These are phyloP conservation scores for Pteria penguin DNA, from an alignment of 2,888 invertebrate genomes.

Conservation along the genomic window DNA sequence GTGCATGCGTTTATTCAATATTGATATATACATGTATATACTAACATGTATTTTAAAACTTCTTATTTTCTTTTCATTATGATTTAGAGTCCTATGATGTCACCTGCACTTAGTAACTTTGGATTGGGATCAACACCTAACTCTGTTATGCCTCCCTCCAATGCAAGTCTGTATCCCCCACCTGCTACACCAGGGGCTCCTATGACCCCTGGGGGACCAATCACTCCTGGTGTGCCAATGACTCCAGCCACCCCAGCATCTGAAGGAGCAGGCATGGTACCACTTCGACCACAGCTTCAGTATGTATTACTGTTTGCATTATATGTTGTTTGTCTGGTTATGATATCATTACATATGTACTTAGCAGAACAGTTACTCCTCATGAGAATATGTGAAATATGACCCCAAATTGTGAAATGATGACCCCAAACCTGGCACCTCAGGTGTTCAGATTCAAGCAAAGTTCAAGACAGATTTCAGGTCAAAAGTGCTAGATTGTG, in stretches of 20 bases:
- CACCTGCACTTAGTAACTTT: constrained; percentile 68
- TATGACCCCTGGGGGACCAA: constrained; percentile 83
- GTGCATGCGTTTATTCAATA: too few relatives aligned
- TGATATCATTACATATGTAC: too few relatives aligned
- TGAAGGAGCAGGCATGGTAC: constrained; percentile 92
- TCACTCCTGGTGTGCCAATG: constrained; percentile 78
- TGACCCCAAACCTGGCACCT: too few relatives aligned
- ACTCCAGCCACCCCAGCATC: constrained; percentile 83
- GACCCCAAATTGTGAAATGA: too few relatives aligned
- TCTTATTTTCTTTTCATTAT: too few relatives aligned
- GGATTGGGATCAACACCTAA: constrained; percentile 65
- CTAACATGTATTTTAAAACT: too few relatives aligned
- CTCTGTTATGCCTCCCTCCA: constrained; percentile 73
- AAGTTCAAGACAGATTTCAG: too few relatives aligned
- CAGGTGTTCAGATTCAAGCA: too few relatives aligned
- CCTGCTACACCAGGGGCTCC: constrained; percentile 84
- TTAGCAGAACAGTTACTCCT: too few relatives aligned
- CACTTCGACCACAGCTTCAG: constrained; percentile 96
- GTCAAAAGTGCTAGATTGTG: too few relatives aligned
- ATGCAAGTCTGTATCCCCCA: constrained; percentile 68
- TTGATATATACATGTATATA: too few relatives aligned
- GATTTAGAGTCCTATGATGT: constrained; percentile 74
- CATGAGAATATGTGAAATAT: too few relatives aligned
- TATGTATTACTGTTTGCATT: constrained; percentile 80
- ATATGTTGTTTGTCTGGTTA: neutral